Base-by-base conservation (phyloP, 2,888 invertebrate species). In the Torymus aiolomorphi region DNA sequence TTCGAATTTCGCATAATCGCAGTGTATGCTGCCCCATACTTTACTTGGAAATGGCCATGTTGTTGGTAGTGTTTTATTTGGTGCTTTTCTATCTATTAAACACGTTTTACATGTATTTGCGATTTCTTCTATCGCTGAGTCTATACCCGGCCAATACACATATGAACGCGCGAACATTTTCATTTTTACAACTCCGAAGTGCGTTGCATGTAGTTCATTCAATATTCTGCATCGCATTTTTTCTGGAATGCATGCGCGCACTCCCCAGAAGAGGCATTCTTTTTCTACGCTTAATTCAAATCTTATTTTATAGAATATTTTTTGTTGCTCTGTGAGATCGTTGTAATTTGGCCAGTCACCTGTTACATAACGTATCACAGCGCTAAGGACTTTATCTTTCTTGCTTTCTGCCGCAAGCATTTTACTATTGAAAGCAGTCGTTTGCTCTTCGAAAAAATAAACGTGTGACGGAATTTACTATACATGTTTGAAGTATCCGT, bases 171-270 rank as follows among this genome's bases (percentile, higher is more conserved):
- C 83, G 14, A 81, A 75, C 52, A 78, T 81, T 80, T 81, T 83
- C 52, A 83, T 82, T 66, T 82, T 80, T 4, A 80, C 82, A 10
- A 84, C 77, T 0, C 84, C 83, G 2, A 82, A 76, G 59, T 84
- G 84, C 0, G 82, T 71, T 0, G 69, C 78, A 18, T 81, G 82
- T 0, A 83, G 51, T 56, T 83, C 81, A 8, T 51, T 75, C 14
- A 80, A 42, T 12, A 42, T 12, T 12, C 1, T 2, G 56, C 2
- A 0, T 31, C 62, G 57, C 81, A 83, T 70, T 1, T 16, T n/a
- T 13, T 70, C 67, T 31, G 80, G 80, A 5, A 83, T 76, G 11
- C 67, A 31, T 11, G 74, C 74, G 42, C 83, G 20, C 1, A 78
- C 2, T 2, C 81, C 78, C 80, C 81, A 81, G 24, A 82, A 76